Evolutionary conservation across 2,113 vertebrate genomes (phyloP).

Genomic region (Diadophis punctatus): DNA sequence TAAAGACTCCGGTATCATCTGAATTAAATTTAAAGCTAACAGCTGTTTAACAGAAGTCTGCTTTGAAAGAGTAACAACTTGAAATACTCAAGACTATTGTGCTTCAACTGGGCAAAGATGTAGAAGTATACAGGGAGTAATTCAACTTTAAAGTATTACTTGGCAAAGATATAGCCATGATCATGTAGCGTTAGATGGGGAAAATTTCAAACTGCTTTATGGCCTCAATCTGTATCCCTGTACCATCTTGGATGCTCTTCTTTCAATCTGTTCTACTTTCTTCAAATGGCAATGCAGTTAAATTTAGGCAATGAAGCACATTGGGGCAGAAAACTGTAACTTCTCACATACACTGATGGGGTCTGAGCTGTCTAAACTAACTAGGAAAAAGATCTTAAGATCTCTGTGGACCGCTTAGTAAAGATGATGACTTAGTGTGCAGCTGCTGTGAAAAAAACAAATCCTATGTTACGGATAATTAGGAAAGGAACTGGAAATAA

Average conservation of each 20-base stretch:
- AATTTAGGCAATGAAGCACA: not conserved
- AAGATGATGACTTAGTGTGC: not conserved
- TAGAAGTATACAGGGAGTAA: fast-evolving
- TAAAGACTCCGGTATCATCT: not conserved
- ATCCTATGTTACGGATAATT: not conserved
- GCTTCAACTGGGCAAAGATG: not conserved
- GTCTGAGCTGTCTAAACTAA: not conserved
- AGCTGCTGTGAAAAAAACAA: not conserved
- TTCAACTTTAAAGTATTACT: not conserved
- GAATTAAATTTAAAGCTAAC: not conserved
- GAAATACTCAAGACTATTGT: not conserved
- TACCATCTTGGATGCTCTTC: not conserved
- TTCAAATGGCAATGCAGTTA: not conserved
- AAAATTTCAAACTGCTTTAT: not conserved
- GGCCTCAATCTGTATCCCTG: not conserved
- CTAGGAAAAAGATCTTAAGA: not conserved
- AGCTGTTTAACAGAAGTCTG: not conserved
- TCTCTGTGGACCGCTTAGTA: not conserved
- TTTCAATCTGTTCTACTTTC: not conserved
- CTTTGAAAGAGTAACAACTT: fast-evolving
- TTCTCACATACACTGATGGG: not conserved
- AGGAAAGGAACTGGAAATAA: not conserved
- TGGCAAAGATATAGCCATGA: not conserved
- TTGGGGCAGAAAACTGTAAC: not conserved
- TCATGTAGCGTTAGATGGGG: not conserved